Conservation (phyloP, 2,797 vertebrate species). For the Trematomus bernacchii region DNA sequence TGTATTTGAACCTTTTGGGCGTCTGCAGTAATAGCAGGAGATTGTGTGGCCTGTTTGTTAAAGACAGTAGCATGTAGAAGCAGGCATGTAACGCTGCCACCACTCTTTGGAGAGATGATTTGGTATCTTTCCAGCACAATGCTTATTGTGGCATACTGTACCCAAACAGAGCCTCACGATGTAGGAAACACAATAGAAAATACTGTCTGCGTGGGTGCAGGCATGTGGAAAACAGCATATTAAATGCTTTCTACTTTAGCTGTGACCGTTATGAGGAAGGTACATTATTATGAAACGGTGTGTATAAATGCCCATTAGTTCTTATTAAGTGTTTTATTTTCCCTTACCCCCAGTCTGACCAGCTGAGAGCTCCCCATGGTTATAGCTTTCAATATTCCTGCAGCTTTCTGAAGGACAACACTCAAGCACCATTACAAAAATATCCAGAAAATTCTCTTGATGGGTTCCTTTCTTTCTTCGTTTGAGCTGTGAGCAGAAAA, state of each 20-base stretch:
- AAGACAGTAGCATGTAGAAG: slow-evolving; percentile 4
- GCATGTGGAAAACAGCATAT: slow-evolving; percentile 36
- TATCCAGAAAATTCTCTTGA: too few relatives aligned
- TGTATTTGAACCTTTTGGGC: slow-evolving; percentile 9
- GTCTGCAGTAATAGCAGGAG: slow-evolving; percentile 9
- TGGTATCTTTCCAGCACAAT: slow-evolving; percentile 36
- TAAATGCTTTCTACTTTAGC: slow-evolving; percentile 46
- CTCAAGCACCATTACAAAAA: slow-evolving; percentile 46
- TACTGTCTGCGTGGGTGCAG: slow-evolving; percentile 34
- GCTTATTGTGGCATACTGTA: slow-evolving; percentile 27
- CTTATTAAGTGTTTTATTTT: slow-evolving; percentile 59
- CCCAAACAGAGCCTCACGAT: slow-evolving; percentile 29
- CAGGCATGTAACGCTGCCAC: slow-evolving; percentile 36
- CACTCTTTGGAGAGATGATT: slow-evolving; percentile 39
- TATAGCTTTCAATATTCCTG: slow-evolving; percentile 24
- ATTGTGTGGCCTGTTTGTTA: slow-evolving; percentile 17
- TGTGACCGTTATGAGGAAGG: slow-evolving; percentile 48
- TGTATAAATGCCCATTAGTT: slow-evolving; percentile 59
- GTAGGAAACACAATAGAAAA: slow-evolving; percentile 31
- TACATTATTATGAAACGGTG: slow-evolving; percentile 42
- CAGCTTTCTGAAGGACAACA: slow-evolving; percentile 26
- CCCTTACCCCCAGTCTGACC: slow-evolving; percentile 36
- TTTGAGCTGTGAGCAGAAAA: slow-evolving; percentile 24
- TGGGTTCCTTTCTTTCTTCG: too few relatives aligned
- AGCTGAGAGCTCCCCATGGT: slow-evolving; percentile 43